Conservation (phyloP, 2,888 invertebrate species). For the Sesamia inferens region DNA sequence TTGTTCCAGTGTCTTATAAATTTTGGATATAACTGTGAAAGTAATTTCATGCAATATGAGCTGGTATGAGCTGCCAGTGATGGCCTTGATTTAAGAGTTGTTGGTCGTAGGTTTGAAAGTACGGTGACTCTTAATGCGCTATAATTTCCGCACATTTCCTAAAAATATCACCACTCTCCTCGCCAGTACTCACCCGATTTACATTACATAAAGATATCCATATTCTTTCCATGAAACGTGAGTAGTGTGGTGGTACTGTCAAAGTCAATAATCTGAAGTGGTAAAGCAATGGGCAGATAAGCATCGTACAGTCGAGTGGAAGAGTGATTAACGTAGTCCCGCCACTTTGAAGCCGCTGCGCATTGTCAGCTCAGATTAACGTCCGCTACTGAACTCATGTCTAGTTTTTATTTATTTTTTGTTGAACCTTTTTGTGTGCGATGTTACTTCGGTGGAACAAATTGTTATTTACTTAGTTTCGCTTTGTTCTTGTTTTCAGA, state of each 20-base stretch:
- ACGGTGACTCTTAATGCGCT: too few relatives aligned
- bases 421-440: slow-evolving; percentile 63
- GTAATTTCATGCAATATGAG: too few relatives aligned
- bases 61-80: too few relatives aligned
- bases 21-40: too few relatives aligned
- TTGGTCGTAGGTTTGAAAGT: too few relatives aligned
- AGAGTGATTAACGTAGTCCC: slow-evolving; percentile 79
- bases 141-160: not conserved
- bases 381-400: slow-evolving; percentile 68
- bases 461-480: slow-evolving; percentile 57
- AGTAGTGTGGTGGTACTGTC: slow-evolving; percentile 72
- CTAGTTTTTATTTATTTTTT: slow-evolving; percentile 54
- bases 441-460: slow-evolving; percentile 63
- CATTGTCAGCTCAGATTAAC: slow-evolving; percentile 73
- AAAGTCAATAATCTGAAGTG: slow-evolving; percentile 78
- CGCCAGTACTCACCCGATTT: slow-evolving; percentile 58
- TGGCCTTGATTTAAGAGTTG: too few relatives aligned
- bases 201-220: slow-evolving; percentile 64
- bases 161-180: slow-evolving; percentile 14
- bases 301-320: slow-evolving; percentile 83
- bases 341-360: slow-evolving; percentile 68
- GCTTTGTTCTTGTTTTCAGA: slow-evolving; percentile 60
- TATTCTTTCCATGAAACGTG: slow-evolving; percentile 64
- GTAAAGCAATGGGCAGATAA: slow-evolving; percentile 78
- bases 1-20: not conserved